These are phyloP conservation scores for Spongilla lacustris DNA, from an alignment of 37 sponge, comb jelly and placozoan genomes.

Conservation along the genomic window DNA sequence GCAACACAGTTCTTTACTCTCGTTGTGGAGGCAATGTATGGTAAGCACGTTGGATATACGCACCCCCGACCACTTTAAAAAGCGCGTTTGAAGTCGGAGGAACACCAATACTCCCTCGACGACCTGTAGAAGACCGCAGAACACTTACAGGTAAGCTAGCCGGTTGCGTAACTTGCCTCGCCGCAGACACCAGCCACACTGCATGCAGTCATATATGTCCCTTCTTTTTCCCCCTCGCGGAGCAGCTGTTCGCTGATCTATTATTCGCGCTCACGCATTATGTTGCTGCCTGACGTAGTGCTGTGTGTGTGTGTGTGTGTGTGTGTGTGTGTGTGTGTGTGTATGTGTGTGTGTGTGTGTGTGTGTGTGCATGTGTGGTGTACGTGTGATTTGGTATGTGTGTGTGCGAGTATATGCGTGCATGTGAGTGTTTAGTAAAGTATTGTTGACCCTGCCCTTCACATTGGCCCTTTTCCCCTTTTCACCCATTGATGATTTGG, in stretches of 20 bases:
- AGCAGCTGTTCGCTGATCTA: neutral
- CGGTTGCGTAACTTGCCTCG: neutral
- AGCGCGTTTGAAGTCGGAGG: neutral
- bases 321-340: slow-evolving; percentile 17
- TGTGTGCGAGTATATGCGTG: neutral
- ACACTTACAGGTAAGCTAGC: neutral
- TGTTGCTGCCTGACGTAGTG: neutral
- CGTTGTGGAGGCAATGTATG: neutral
- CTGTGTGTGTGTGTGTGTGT: neutral
- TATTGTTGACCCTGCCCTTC: neutral
- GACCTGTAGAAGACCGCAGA: neutral
- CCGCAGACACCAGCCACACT: neutral
- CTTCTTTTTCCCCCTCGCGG: neutral
- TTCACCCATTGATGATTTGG: too few relatives aligned
- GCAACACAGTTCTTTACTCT: neutral
- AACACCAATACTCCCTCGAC: slow-evolving; percentile 21
- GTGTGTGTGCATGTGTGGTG: neutral
- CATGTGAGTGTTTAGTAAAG: neutral
- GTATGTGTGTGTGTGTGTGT: too few relatives aligned
- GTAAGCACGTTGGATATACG: neutral
- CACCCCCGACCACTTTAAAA: neutral
- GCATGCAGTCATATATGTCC: neutral
- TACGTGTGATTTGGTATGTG: too few relatives aligned
- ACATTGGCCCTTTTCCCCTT: too few relatives aligned
- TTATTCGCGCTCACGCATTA: slow-evolving; percentile 5